Conservation (phyloP, 1,140 invertebrate species). For the Atta colombica region DNA sequence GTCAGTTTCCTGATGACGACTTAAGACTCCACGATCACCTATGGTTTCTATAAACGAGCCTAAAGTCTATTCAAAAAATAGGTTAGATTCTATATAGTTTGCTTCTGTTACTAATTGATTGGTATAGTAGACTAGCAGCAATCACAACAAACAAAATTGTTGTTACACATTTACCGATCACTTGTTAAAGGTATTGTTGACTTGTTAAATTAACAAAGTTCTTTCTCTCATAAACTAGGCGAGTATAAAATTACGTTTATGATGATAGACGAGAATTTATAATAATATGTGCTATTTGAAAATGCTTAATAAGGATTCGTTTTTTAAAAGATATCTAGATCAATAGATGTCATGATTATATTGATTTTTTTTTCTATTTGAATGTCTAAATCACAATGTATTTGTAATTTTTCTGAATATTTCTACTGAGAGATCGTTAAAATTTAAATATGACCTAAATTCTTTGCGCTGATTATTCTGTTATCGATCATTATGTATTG, state of each 20-base stretch:
- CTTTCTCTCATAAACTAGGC: background rate
- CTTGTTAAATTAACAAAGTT: too few species aligned
- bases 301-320: background rate
- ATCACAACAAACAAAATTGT: too few species aligned
- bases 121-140: too few species aligned
- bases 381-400: background rate
- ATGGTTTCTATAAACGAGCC: too few species aligned
- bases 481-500: slow-evolving; percentile 36
- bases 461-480: background rate
- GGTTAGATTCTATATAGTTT: too few species aligned
- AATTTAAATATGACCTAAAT: background rate
- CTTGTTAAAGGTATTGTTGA: too few species aligned
- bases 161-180: too few species aligned
- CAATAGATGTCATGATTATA: background rate
- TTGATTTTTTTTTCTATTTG: background rate
- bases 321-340: background rate
- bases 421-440: background rate
- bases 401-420: background rate
- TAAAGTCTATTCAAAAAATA: too few species aligned
- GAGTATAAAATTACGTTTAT: slow-evolving; percentile 3
- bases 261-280: background rate
- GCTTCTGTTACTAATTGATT: too few species aligned
- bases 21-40: too few species aligned
- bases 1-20: too few species aligned
- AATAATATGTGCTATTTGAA: background rate